Evolutionary conservation across 2,888 invertebrate genomes (phyloP), one percentile per base, ranked within the genome.

Genomic region (Hypercompe scribonia): DNA sequence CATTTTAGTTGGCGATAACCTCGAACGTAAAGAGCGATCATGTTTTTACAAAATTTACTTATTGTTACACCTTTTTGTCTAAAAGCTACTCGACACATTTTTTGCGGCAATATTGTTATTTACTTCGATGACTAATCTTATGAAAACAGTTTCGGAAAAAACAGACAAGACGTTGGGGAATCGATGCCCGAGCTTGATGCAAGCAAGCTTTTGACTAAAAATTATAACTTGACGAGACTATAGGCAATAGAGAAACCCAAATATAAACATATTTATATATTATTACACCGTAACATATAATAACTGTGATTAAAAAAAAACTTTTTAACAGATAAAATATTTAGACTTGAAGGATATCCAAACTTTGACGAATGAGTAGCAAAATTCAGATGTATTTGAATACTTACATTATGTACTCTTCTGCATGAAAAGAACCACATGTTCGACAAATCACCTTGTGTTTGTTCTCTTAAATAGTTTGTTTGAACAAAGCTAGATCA

Each of bases 1-100:
- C 75, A 71, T 74, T 64, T 73, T 69, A 63, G 77, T 72, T 5
- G 64, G 58, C 50, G 34, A 73, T 78, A 66, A 77, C 82, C 82
- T 81, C 74, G 75, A 24, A 36, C 36, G 15, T 68, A 36, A 33
- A 42, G 64, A 75, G 42, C 7, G 33, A 39, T 15, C 13, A 31
- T 67, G n/a, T 31, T 68, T 28, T 33, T 54, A 34, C n/a, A 8
- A 18, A 33, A 54, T 28, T 3, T 33, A 63, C 5, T 31, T 21
- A 63, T 63, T 63, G 7, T 34, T 58, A 61, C 58, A 61, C 18
- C n/a, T 34, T 28, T 67, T 50, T 50, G 33, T 54, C 50, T 54
- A 68, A 34, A 50, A 34, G 34, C 7, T 34, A 64, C 18, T 34
- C 3, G 31, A 8, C 34, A 5, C 31, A 36, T 28, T 65, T 65